A percentile compares a stretch with the other conserved stretches of the same genome.
Conservation (phyloP, 92 coral and sea anemone genomes). For the Montipora capitata region DNA sequence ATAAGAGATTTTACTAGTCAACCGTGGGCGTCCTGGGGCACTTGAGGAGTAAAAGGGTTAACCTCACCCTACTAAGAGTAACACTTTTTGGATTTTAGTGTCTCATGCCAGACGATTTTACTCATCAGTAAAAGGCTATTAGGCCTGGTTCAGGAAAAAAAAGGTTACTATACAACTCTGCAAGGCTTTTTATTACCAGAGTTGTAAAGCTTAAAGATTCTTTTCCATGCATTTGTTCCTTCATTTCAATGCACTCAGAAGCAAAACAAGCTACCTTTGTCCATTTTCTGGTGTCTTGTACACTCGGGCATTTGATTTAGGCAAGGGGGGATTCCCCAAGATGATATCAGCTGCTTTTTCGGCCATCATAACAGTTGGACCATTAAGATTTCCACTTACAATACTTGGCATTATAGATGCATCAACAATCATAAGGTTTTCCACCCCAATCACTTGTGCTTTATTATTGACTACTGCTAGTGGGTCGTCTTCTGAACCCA, state of each 20-base stretch:
- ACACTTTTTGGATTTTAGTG: too few relatives aligned
- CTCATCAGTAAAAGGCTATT: too few relatives aligned
- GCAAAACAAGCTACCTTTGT: slow-evolving; percentile 1
- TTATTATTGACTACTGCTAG: slow-evolving; percentile 90
- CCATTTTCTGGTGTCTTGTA: slow-evolving; percentile 81
- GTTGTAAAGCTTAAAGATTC: too few relatives aligned
- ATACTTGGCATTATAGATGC: slow-evolving; percentile 93
- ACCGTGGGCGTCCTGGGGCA: too few relatives aligned
- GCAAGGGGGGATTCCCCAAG: slow-evolving; percentile 77
- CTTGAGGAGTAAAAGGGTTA: too few relatives aligned
- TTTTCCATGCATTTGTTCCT: not conserved
- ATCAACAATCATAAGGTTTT: slow-evolving; percentile 87
- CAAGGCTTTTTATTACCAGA: too few relatives aligned
- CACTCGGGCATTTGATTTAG: slow-evolving; percentile 80
- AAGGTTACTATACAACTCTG: too few relatives aligned
- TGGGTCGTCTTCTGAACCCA: slow-evolving; percentile 86
- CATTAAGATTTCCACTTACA: slow-evolving; percentile 94
- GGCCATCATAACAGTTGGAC: slow-evolving; percentile 93
- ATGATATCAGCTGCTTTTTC: slow-evolving; percentile 92
- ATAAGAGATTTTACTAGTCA: too few relatives aligned
- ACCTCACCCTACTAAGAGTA: too few relatives aligned
- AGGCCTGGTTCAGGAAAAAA: too few relatives aligned
- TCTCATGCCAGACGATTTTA: too few relatives aligned
- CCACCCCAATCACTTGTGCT: slow-evolving; percentile 80
- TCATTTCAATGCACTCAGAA: not conserved